These are phyloP conservation scores for Periophthalmus modestus DNA, from an alignment of 2,113 vertebrate genomes.

Conservation along the genomic window DNA sequence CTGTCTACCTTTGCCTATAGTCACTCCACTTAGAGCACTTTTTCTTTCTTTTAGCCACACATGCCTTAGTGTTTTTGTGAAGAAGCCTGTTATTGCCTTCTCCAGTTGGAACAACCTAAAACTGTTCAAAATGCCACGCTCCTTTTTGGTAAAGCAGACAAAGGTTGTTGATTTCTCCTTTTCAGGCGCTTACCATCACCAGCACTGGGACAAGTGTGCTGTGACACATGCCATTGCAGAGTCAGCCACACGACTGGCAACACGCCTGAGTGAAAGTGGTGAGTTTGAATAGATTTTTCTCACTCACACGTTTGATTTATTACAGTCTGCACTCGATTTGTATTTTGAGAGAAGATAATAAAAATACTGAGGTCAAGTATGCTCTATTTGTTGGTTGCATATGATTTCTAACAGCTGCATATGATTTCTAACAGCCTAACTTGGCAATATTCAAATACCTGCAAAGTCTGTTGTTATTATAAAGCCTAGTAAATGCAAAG, in stretches of 20 bases:
- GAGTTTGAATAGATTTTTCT: conserved; percentile 26
- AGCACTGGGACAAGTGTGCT: conserved; percentile 47
- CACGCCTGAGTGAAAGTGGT: conserved; percentile 65
- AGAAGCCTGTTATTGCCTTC: conserved; percentile 15
- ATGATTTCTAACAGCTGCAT: no score
- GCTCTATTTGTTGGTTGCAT: no score
- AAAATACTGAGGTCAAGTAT: no score
- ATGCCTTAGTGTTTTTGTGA: background rate
- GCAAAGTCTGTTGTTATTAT: no score
- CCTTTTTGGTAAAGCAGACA: conserved; percentile 71
- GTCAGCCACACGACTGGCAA: conserved; percentile 57
- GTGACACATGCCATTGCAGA: conserved; percentile 67
- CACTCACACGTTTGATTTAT: background rate
- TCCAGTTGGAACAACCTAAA: conserved; percentile 6
- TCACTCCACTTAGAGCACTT: conserved; percentile 26
- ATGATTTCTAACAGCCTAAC: no score
- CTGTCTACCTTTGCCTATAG: conserved; percentile 40
- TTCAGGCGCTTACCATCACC: conserved; percentile 47
- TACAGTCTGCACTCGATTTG: conserved; percentile 18
- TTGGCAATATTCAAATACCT: no score
- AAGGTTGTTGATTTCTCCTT: conserved; percentile 63
- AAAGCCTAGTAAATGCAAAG: no score
- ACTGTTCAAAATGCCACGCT: conserved; percentile 64
- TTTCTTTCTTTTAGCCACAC: conserved; percentile 10
- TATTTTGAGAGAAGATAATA: conserved; percentile 39